phyloP scores from a whole-genome alignment of 2,113 vertebrate genomes.

The Cyprinodon brontotheroides region DNA sequence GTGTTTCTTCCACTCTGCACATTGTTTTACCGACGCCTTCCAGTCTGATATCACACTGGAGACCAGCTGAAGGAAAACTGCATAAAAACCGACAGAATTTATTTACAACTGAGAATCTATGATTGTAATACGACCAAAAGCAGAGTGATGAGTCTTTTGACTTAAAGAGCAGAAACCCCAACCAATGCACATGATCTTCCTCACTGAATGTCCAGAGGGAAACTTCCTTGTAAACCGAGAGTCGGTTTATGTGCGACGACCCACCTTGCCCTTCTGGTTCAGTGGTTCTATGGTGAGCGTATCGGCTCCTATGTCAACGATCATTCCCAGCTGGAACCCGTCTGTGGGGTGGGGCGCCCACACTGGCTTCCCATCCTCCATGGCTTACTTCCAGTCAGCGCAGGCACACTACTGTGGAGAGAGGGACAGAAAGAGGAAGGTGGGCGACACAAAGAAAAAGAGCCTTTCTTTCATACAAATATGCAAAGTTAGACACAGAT shows the following conservation, averaged over 20 bases:
- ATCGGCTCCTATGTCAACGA: constrained; percentile 94
- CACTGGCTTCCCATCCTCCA: constrained; percentile 98
- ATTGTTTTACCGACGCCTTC: constrained; percentile 45
- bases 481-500: constrained; percentile 43
- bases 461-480: not conserved
- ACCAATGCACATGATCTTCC: not conserved
- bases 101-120: not conserved
- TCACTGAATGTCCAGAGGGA: constrained; percentile 5
- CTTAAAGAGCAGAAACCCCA: too few species aligned
- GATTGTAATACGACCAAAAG: not conserved
- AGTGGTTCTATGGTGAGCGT: constrained; percentile 92
- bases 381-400: constrained; percentile 71
- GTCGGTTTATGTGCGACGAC: constrained; percentile 40
- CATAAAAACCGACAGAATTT: not conserved
- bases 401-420: constrained; percentile 54
- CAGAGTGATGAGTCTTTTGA: not conserved
- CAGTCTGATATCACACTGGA: constrained; percentile 33
- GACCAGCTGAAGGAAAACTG: not conserved
- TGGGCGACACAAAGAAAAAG: not conserved
- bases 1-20: constrained; percentile 66
- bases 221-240: constrained; percentile 4
- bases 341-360: constrained; percentile 97
- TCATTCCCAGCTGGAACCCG: constrained; percentile 96
- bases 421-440: not conserved
- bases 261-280: constrained; percentile 91